Percentiles rank a stretch among this genome's conserved stretches.
Evolutionary conservation across 2,797 vertebrate species (phyloP).

Genomic region (Chiloscyllium punctatum): DNA sequence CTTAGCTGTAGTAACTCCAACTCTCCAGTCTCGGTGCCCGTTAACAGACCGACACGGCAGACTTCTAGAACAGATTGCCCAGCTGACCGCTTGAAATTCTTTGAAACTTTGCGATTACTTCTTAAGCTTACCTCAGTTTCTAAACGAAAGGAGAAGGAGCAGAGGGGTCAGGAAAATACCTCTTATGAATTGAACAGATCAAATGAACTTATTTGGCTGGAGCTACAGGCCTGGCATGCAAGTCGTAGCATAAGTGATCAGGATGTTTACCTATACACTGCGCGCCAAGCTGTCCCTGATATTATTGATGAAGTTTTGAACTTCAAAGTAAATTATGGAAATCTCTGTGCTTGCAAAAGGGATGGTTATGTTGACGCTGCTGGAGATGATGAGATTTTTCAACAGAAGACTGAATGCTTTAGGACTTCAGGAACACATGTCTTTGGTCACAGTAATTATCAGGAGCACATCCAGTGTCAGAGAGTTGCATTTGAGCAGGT

Average conservation of each 20-base stretch:
- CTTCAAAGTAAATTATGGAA: constrained; percentile 90
- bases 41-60: constrained; percentile 84
- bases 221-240: constrained; percentile 97
- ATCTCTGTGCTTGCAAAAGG: constrained; percentile 52
- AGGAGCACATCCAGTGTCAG: constrained; percentile 84
- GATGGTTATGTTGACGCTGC: constrained; percentile 64
- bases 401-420: constrained; percentile 44
- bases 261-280: constrained; percentile 88
- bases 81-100: constrained; percentile 93
- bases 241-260: constrained; percentile 85
- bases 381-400: constrained; percentile 50
- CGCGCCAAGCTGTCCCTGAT: constrained; percentile 91
- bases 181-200: constrained; percentile 81
- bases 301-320: constrained; percentile 91
- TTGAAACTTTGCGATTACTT: constrained; percentile 91
- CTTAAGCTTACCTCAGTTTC: constrained; percentile 98
- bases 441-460: constrained; percentile 64
- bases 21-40: constrained; percentile 78
- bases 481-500: constrained; percentile 92
- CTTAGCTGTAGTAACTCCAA: constrained; percentile 87
- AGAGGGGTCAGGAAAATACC: constrained; percentile 84
- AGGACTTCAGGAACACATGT: constrained; percentile 53
- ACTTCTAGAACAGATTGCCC: constrained; percentile 94
- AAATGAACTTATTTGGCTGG: constrained; percentile 95
- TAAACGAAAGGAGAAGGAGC: constrained; percentile 97